Evolutionary conservation across 2,797 vertebrate genomes (phyloP).

Genomic region (Poecile montanus): DNA sequence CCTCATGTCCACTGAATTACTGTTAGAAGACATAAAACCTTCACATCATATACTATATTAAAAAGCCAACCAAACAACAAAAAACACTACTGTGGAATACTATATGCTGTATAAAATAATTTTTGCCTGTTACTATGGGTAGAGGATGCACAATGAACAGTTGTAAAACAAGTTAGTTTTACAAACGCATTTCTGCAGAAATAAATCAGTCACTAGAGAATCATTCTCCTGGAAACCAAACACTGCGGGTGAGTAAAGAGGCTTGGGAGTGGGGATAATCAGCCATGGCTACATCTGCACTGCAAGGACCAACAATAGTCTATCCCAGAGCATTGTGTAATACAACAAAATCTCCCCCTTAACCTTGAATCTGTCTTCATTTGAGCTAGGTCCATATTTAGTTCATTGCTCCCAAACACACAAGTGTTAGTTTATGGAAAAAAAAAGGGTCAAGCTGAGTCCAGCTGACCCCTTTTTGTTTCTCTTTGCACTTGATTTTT

Average conservation of each 20-base stretch:
- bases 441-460: background rate
- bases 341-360: slow-evolving; percentile 29
- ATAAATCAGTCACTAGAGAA: slow-evolving; percentile 62
- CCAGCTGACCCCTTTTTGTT: slow-evolving; percentile 28
- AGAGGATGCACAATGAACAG: background rate
- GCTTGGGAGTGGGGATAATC: slow-evolving; percentile 53
- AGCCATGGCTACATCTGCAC: slow-evolving; percentile 56
- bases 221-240: slow-evolving; percentile 61
- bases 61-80: background rate
- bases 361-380: slow-evolving; percentile 40
- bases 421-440: background rate
- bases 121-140: slow-evolving; percentile 28
- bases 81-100: background rate
- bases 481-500: background rate
- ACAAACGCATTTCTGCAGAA: slow-evolving; percentile 29
- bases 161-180: slow-evolving; percentile 63
- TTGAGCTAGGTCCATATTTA: slow-evolving; percentile 11
- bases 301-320: slow-evolving; percentile 40
- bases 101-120: background rate
- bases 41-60: background rate
- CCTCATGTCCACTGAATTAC: background rate
- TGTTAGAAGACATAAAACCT: background rate
- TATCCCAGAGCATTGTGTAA: slow-evolving; percentile 40
- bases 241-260: slow-evolving; percentile 44
- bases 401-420: slow-evolving; percentile 32